A percentile compares a stretch with the other conserved stretches of the same genome.
Evolutionary conservation across 2,797 vertebrate species (phyloP).

Genomic region (Tangara arthus): DNA sequence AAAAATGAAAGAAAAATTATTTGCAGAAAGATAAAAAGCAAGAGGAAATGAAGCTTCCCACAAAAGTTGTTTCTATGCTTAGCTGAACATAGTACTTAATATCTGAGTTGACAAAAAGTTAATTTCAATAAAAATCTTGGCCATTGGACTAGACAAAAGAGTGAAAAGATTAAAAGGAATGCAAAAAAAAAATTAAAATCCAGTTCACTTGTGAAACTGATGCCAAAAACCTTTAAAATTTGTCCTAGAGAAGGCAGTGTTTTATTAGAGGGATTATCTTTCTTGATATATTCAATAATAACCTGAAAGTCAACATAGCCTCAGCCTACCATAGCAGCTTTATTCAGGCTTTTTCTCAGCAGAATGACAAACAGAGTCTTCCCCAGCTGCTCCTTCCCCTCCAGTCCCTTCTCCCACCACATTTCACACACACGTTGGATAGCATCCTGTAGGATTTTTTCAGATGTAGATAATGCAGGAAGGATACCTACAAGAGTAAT

Average conservation of each 20-base stretch:
- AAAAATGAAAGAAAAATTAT: background rate
- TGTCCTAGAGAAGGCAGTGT: background rate
- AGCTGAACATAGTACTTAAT: background rate
- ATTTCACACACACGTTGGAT: constrained; percentile 81
- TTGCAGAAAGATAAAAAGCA: background rate
- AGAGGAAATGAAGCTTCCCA: background rate
- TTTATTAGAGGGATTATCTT: background rate
- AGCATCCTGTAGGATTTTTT: constrained; percentile 69
- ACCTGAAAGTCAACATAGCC: background rate
- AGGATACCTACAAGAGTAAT: constrained; percentile 71
- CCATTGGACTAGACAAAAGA: background rate
- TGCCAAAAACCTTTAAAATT: background rate
- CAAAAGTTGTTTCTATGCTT: background rate
- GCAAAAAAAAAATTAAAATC: background rate
- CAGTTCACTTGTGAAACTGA: background rate
- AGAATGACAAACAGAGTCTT: constrained; percentile 82
- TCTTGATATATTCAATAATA: background rate
- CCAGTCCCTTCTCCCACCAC: constrained; percentile 90
- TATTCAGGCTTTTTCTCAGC: constrained; percentile 83
- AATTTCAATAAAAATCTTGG: background rate
- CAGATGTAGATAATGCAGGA: constrained; percentile 75
- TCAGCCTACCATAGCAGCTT: constrained; percentile 75
- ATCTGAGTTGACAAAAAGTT: background rate
- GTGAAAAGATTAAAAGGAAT: background rate
- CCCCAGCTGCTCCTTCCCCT: constrained; percentile 86